Conservation (phyloP, 2,888 invertebrate genomes). For the Druceiella hillmani region DNA sequence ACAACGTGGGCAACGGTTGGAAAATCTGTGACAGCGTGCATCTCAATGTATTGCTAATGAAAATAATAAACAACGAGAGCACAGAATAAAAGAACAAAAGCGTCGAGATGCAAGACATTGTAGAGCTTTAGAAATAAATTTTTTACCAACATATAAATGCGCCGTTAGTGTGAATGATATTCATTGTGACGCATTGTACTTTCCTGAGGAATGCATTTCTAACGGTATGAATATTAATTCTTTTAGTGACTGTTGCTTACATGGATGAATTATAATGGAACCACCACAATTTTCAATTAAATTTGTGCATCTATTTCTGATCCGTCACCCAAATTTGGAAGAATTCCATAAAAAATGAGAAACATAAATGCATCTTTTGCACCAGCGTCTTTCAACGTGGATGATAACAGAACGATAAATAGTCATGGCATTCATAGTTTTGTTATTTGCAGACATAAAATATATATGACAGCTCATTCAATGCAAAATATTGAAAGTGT, state of each 20-base stretch:
- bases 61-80: slow-evolving; percentile 5
- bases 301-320: slow-evolving; percentile 15
- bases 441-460: slow-evolving; percentile 19
- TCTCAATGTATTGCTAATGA: no score
- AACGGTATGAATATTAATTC: slow-evolving; percentile 17
- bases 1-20: slow-evolving; percentile 8
- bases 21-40: no score
- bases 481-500: slow-evolving; percentile 15
- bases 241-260: slow-evolving; percentile 18
- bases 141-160: slow-evolving; percentile 18
- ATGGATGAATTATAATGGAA: slow-evolving; percentile 19
- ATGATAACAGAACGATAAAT: slow-evolving; percentile 18
- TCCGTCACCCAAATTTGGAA: slow-evolving; percentile 14
- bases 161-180: slow-evolving; percentile 18
- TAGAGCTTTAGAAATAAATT: slow-evolving; percentile 15
- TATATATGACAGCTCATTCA: slow-evolving; percentile 17
- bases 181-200: slow-evolving; percentile 18
- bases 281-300: slow-evolving; percentile 18
- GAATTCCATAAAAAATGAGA: slow-evolving; percentile 18
- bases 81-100: slow-evolving; percentile 14
- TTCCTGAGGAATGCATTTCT: slow-evolving; percentile 16
- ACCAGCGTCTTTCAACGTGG: slow-evolving; percentile 18
- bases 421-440: slow-evolving; percentile 19
- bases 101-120: slow-evolving; percentile 14
- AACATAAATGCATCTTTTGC: slow-evolving; percentile 19